A percentile compares a stretch with the other conserved stretches of the same genome.
These are phyloP conservation scores for Ferrisia virgata DNA, from an alignment of 2,888 invertebrate species.

Conservation along the genomic window DNA sequence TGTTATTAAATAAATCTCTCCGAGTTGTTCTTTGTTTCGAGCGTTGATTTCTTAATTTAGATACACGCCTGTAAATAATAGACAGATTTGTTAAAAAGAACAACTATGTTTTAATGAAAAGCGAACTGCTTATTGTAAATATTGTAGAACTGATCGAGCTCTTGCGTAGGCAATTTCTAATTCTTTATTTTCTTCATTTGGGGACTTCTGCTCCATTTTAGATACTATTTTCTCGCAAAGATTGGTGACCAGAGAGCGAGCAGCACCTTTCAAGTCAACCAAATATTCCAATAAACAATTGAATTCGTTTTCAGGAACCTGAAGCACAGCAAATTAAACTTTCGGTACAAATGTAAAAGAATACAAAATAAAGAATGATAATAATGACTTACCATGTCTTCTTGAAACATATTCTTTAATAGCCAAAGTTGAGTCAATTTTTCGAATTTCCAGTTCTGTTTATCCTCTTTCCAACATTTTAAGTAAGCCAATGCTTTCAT, in stretches of 20 bases:
- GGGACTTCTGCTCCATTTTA: constrained; percentile 17
- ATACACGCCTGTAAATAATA: neutral
- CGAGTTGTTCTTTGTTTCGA: neutral
- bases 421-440: constrained; percentile 76
- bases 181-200: constrained; percentile 20
- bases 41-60: neutral
- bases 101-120: neutral
- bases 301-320: constrained; percentile 43
- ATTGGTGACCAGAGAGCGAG: constrained; percentile 29
- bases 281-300: constrained; percentile 45
- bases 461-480: constrained; percentile 67
- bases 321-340: neutral
- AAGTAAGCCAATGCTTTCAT: constrained; percentile 45
- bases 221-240: constrained; percentile 4
- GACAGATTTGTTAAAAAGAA: neutral
- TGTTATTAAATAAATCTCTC: neutral
- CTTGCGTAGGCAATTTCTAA: constrained; percentile 57
- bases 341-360: neutral
- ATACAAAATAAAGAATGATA: too few species aligned
- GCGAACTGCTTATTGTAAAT: constrained; percentile 53
- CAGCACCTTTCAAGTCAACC: constrained; percentile 40
- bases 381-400: constrained; percentile 58
- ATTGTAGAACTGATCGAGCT: constrained; percentile 66
- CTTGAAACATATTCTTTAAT: constrained; percentile 66
- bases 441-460: constrained; percentile 74